Conservation (phyloP, 2,888 invertebrate genomes). For the Marasmarcha lunaedactyla region DNA sequence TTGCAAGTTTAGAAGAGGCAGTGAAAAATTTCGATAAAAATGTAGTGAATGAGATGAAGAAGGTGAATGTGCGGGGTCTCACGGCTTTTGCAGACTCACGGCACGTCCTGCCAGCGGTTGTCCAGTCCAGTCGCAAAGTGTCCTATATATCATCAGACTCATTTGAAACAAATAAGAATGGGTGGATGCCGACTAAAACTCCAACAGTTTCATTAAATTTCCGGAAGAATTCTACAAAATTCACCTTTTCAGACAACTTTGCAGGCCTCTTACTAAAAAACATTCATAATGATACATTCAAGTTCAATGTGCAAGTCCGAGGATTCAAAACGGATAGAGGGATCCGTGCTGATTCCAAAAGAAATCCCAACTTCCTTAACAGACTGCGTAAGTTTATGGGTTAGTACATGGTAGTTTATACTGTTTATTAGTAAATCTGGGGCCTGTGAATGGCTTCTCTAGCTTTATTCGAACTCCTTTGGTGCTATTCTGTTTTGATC, state of each 20-base stretch:
- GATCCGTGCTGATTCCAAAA: slow-evolving; percentile 75
- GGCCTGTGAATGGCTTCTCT: background rate
- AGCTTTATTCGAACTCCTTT: background rate
- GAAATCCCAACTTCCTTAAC: slow-evolving; percentile 78
- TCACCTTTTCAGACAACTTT: slow-evolving; percentile 40
- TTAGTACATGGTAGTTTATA: slow-evolving; percentile 29
- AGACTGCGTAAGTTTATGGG: slow-evolving; percentile 72
- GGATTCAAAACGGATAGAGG: slow-evolving; percentile 85
- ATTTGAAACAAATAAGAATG: slow-evolving; percentile 55
- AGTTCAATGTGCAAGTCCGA: slow-evolving; percentile 69
- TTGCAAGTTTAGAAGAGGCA: slow-evolving; percentile 49
- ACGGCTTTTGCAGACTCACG: slow-evolving; percentile 17
- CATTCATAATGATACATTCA: slow-evolving; percentile 26
- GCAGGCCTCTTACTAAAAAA: slow-evolving; percentile 30
- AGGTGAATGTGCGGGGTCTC: slow-evolving; percentile 32
- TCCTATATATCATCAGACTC: slow-evolving; percentile 46
- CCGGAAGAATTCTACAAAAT: slow-evolving; percentile 24
- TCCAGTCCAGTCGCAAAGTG: slow-evolving; percentile 36
- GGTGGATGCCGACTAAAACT: slow-evolving; percentile 25
- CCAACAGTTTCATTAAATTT: slow-evolving; percentile 36
- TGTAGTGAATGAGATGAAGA: slow-evolving; percentile 47
- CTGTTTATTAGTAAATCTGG: slow-evolving; percentile 7
- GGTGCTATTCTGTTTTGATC: too few species aligned
- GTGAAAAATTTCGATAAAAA: slow-evolving; percentile 53
- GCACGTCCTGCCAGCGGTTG: background rate